Conservation (phyloP, 2,113 vertebrate species). For the Proterorhinus semilunaris region DNA sequence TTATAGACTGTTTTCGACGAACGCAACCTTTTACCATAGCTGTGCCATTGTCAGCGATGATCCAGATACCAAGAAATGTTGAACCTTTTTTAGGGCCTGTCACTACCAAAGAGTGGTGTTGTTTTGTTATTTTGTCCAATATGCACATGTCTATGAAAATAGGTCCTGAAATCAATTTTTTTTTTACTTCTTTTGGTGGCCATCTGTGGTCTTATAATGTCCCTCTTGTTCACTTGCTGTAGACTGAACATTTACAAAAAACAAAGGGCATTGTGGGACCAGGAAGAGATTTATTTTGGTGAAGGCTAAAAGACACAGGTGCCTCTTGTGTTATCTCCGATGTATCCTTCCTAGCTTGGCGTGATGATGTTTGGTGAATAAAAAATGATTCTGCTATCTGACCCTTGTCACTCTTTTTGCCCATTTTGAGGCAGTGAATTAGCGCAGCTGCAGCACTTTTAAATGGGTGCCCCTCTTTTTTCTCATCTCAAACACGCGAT, state of each 20-base stretch:
- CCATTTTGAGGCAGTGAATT: constrained; percentile 79
- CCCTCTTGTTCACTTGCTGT: background rate
- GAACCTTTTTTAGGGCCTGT: too few species aligned
- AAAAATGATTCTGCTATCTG: constrained; percentile 75
- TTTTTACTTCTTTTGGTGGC: too few species aligned
- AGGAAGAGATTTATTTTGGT: background rate
- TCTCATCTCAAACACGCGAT: constrained; percentile 68
- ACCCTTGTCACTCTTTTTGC: constrained; percentile 69
- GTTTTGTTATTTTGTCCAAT: too few species aligned
- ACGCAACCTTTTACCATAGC: too few species aligned
- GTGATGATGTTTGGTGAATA: constrained; percentile 68
- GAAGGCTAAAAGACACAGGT: constrained; percentile 40
- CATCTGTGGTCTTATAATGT: background rate
- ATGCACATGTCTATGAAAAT: too few species aligned
- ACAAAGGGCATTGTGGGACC: constrained; percentile 1
- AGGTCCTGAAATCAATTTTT: too few species aligned
- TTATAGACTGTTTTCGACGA: too few species aligned
- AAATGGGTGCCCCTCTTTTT: constrained; percentile 77
- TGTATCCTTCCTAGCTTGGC: constrained; percentile 13
- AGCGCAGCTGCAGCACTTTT: constrained; percentile 81
- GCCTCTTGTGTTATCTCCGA: constrained; percentile 33
- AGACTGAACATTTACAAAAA: background rate
- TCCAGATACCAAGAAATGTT: too few species aligned
- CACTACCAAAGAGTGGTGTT: too few species aligned
- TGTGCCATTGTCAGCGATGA: too few species aligned